Percentiles rank a stretch among this genome's conserved stretches.
Conservation (phyloP, 2,797 vertebrate species). For the Silurus aristotelis region DNA sequence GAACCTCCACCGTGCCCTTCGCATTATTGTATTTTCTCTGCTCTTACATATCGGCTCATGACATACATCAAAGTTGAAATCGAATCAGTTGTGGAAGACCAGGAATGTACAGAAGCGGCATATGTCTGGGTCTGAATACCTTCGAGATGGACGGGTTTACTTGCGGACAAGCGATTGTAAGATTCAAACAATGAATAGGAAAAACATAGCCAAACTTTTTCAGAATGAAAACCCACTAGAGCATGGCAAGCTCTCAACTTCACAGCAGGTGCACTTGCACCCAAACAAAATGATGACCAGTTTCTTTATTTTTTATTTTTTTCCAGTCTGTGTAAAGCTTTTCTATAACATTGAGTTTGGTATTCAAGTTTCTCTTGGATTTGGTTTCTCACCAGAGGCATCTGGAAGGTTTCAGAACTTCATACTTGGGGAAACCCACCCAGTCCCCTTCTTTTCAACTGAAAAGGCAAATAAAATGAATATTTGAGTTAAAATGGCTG, state of each 20-base stretch:
- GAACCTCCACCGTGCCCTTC: background rate
- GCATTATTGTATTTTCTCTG: background rate
- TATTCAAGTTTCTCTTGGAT: background rate
- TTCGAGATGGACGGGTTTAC: background rate
- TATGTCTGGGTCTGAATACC: background rate
- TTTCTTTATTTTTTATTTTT: background rate
- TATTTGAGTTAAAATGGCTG: background rate
- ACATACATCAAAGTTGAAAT: background rate
- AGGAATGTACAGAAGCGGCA: background rate
- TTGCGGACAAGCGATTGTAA: slow-evolving; percentile 1
- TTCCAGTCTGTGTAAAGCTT: background rate
- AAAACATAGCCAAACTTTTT: slow-evolving; percentile 2
- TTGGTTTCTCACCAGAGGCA: background rate
- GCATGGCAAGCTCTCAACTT: slow-evolving; percentile 19
- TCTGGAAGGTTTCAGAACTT: slow-evolving; percentile 10
- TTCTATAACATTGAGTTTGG: background rate
- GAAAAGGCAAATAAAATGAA: background rate
- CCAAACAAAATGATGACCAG: slow-evolving; percentile 14
- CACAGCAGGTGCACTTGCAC: slow-evolving; percentile 22
- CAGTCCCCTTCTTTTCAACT: background rate
- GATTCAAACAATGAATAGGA: background rate
- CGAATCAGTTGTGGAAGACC: background rate
- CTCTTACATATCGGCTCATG: background rate
- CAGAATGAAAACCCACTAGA: slow-evolving; percentile 21
- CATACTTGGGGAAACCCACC: background rate